These are phyloP conservation scores for Mimachlamys varia DNA, from an alignment of 2,888 invertebrate genomes.

Conservation along the genomic window DNA sequence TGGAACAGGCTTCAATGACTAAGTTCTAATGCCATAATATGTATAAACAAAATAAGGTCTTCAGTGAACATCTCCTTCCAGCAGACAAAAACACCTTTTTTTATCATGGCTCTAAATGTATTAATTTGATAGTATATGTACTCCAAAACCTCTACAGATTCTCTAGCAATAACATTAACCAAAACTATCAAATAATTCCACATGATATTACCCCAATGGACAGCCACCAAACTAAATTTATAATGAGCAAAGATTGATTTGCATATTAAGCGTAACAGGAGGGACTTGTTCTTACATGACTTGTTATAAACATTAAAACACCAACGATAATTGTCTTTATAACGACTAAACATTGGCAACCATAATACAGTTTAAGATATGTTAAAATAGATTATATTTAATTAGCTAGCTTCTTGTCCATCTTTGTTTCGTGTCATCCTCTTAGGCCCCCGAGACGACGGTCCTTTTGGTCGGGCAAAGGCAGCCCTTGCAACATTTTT, in stretches of 20 bases:
- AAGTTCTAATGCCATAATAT: too few relatives aligned
- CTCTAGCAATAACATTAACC: too few relatives aligned
- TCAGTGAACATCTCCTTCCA: too few relatives aligned
- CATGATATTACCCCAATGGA: not conserved
- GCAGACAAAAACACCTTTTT: not conserved
- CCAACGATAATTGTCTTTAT: not conserved
- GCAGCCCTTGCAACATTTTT: constrained; percentile 83
- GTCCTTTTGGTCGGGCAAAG: constrained; percentile 98
- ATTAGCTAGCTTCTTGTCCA: constrained; percentile 42
- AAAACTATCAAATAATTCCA: not conserved
- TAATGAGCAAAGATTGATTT: constrained; percentile 1
- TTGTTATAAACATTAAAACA: not conserved
- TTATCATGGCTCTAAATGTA: not conserved
- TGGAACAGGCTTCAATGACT: too few relatives aligned
- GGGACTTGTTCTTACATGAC: not conserved
- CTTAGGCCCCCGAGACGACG: constrained; percentile 94
- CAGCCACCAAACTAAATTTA: not conserved
- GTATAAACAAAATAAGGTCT: too few relatives aligned
- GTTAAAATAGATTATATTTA: not conserved
- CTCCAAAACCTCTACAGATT: too few relatives aligned
- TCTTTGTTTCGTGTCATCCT: constrained; percentile 59
- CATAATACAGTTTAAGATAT: not conserved
- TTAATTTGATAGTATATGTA: too few relatives aligned
- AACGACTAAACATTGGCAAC: not conserved
- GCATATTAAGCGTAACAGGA: not conserved